Evolutionary conservation across 2,888 invertebrate species (phyloP).

Genomic region (Aphidius colemani): DNA sequence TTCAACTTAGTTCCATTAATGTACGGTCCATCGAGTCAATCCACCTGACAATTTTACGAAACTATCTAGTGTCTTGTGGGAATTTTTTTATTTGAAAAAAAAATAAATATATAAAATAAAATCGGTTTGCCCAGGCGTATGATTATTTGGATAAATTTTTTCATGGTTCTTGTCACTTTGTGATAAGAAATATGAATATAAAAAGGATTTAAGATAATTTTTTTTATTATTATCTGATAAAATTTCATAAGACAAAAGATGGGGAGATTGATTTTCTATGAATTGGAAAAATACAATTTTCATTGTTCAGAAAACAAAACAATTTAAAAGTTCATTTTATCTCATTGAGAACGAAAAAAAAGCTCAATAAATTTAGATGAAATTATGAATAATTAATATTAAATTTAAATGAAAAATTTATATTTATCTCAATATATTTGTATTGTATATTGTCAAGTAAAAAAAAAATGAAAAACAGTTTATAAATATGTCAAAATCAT

Average conservation of each 20-base stretch:
- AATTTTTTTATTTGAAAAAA: constrained; percentile 9
- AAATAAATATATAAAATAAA: too few relatives aligned
- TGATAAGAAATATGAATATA: constrained; percentile 2
- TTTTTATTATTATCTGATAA: constrained; percentile 8
- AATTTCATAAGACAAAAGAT: constrained; percentile 3
- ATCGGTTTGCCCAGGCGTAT: constrained; percentile 15
- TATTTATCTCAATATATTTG: too few relatives aligned
- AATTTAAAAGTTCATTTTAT: too few relatives aligned
- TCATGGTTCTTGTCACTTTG: constrained; percentile 1
- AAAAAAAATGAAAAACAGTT: not conserved
- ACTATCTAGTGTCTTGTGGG: constrained; percentile 21
- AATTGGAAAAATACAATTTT: too few relatives aligned
- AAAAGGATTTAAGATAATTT: not conserved
- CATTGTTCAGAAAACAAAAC: too few relatives aligned
- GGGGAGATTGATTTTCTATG: too few relatives aligned
- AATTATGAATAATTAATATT: too few relatives aligned
- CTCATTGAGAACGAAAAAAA: too few relatives aligned
- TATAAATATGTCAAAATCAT: not conserved
- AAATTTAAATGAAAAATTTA: too few relatives aligned
- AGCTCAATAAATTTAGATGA: too few relatives aligned
- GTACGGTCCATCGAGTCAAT: constrained; percentile 18
- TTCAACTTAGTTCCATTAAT: constrained; percentile 5
- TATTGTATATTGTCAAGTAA: too few relatives aligned
- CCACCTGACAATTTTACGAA: not conserved
- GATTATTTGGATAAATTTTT: constrained; percentile 25